Percentiles rank a stretch among this genome's conserved stretches.
Conservation (phyloP, 2,113 vertebrate species). For the Apodemus speciosus region DNA sequence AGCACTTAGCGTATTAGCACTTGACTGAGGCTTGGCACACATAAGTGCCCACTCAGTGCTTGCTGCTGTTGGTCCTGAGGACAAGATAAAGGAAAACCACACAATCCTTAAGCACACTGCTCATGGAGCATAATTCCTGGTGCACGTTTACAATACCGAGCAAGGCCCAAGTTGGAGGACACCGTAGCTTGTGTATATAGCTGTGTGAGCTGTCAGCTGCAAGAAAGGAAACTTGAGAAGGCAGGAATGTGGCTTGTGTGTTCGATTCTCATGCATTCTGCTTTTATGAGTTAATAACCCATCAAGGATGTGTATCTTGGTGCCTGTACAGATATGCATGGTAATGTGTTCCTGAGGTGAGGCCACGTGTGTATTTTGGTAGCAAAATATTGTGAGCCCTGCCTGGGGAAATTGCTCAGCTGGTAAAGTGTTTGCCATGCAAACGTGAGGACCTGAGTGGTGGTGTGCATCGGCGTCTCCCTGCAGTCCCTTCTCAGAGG, state of each 20-base stretch:
- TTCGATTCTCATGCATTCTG: neutral
- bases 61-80: neutral
- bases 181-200: neutral
- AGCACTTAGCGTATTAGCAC: neutral
- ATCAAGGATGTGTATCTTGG: neutral
- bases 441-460: too few species aligned
- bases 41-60: neutral
- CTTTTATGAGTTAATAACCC: slow-evolving; percentile 31
- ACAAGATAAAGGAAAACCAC: neutral
- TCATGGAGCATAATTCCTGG: neutral
- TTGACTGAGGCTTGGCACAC: neutral
- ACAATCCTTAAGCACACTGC: neutral
- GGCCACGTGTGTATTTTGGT: neutral
- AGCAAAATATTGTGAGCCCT: neutral
- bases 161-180: neutral
- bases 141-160: neutral
- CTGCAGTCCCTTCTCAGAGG: neutral
- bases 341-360: neutral
- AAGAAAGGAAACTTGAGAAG: slow-evolving; percentile 38
- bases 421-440: neutral
- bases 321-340: neutral
- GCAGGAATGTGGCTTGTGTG: neutral
- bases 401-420: neutral
- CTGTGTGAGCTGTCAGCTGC: neutral
- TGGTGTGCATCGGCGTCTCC: neutral